These are phyloP conservation scores for Tortricodes alternella DNA, from an alignment of 2,888 invertebrate species.

Conservation along the genomic window DNA sequence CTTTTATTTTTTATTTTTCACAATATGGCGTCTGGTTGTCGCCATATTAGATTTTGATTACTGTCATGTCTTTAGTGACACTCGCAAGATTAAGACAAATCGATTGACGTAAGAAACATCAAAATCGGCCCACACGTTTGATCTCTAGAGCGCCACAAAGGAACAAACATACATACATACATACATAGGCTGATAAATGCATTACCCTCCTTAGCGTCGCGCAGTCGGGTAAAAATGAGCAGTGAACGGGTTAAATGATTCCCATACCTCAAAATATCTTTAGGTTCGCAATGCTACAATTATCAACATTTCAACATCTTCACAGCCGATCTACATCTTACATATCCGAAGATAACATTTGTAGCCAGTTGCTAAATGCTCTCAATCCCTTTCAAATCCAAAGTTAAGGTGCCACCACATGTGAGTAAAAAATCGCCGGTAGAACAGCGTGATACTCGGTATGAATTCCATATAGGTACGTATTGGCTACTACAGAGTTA, in stretches of 20 bases:
- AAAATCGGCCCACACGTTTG: too few relatives aligned
- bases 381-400: constrained; percentile 22
- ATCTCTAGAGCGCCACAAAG: too few relatives aligned
- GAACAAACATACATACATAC: too few relatives aligned
- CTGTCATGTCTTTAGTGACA: too few relatives aligned
- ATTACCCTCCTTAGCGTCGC: too few relatives aligned
- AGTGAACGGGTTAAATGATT: background rate
- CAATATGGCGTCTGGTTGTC: too few relatives aligned
- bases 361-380: background rate
- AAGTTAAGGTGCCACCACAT: background rate
- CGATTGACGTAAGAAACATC: too few relatives aligned
- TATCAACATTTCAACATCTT: constrained; percentile 19
- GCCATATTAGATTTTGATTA: too few relatives aligned
- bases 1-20: too few relatives aligned
- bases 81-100: too few relatives aligned
- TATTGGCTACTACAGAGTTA: background rate
- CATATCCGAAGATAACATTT: constrained; percentile 10
- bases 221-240: background rate
- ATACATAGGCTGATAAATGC: too few relatives aligned
- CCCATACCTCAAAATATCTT: background rate
- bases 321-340: constrained; percentile 7
- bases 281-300: constrained; percentile 13
- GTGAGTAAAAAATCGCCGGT: background rate
- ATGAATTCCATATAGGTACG: background rate
- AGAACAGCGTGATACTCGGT: background rate